Evolutionary conservation across 2,888 invertebrate genomes (phyloP), one percentile per base, ranked within the genome.

Genomic region (Muscina levida): DNA sequence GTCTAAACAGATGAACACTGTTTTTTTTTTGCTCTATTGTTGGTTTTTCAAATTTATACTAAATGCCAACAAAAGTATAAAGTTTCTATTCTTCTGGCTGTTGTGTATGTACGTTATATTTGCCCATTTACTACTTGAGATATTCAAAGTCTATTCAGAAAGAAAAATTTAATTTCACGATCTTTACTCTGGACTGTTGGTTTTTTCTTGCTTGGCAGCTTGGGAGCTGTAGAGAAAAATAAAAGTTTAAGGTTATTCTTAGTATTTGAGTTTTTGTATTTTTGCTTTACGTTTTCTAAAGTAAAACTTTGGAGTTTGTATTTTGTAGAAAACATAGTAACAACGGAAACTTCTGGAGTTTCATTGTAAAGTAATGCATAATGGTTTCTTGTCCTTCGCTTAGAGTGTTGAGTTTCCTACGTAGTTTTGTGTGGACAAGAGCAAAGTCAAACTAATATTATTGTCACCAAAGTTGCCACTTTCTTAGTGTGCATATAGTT

Each of bases 401-500:
- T 24, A 6, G 19, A 24, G 10, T 42, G n/a, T 39, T 19, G 22
- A 17, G 22, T 62, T 31, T 62, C 42, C n/a, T n/a, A n/a, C n/a
- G 26, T 39, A 39, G 5, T 10, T 22, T n/a, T 62, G 4, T 42
- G 5, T 62, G 42, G 11, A 39, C 13, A 66, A 48, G 56, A 71
- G 39, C 24, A 39, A 57, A 66, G 71, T 53, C 68, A 77, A 80
- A 80, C 66, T 57, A 51, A 57, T 57, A 44, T 57, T 66, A 65
- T 72, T 72, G 72, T 66, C 72, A 72, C 48, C 62, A 72, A 70
- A 80, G 42, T 57, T 66, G 53, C 6, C 10, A 72, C 26, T 75
- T 67, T 42, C 57, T 66, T 67, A 13, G 22, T 42, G 42, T 19
- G n/a, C 13, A 22, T 17, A 39, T 13, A n/a, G n/a, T n/a, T 22